These are phyloP conservation scores for Aromia moschata DNA, from an alignment of 2,888 invertebrate genomes.

Conservation along the genomic window DNA sequence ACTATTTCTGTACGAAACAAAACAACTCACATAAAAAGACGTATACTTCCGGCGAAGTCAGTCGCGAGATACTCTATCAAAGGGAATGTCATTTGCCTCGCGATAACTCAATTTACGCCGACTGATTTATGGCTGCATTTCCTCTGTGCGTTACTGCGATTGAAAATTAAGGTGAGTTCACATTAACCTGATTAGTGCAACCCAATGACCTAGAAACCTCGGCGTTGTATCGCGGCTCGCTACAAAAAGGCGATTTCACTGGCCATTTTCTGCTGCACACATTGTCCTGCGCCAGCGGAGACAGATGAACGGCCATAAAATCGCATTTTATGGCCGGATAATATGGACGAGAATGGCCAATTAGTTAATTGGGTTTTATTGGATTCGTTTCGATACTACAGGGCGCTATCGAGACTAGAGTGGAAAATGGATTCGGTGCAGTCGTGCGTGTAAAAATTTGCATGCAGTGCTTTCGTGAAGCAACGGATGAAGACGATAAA, in stretches of 20 bases:
- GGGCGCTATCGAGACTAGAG: too few relatives aligned
- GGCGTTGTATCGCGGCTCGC: slow-evolving; percentile 6
- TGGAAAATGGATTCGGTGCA: too few relatives aligned
- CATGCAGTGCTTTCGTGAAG: too few relatives aligned
- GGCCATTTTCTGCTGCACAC: slow-evolving; percentile 15
- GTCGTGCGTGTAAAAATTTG: too few relatives aligned
- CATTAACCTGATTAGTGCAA: slow-evolving; percentile 32
- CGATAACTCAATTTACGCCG: slow-evolving; percentile 16
- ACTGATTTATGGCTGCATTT: slow-evolving; percentile 14
- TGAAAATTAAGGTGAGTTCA: slow-evolving; percentile 20
- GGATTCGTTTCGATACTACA: not conserved
- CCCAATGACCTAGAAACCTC: slow-evolving; percentile 34
- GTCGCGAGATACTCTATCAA: not conserved
- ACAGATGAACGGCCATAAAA: not conserved
- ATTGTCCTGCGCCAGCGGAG: too few relatives aligned
- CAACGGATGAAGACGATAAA: too few relatives aligned
- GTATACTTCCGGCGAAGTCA: not conserved
- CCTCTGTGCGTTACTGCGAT: slow-evolving; percentile 11
- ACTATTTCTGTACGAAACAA: too few relatives aligned
- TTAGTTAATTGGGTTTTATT: not conserved
- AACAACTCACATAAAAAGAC: too few relatives aligned
- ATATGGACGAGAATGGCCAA: not conserved
- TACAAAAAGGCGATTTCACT: slow-evolving; percentile 25
- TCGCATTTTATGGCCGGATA: not conserved
- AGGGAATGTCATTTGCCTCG: not conserved